A percentile compares a stretch with the other conserved stretches of the same genome.
Conservation (phyloP, 2,797 vertebrate species). For the Chanos chanos region DNA sequence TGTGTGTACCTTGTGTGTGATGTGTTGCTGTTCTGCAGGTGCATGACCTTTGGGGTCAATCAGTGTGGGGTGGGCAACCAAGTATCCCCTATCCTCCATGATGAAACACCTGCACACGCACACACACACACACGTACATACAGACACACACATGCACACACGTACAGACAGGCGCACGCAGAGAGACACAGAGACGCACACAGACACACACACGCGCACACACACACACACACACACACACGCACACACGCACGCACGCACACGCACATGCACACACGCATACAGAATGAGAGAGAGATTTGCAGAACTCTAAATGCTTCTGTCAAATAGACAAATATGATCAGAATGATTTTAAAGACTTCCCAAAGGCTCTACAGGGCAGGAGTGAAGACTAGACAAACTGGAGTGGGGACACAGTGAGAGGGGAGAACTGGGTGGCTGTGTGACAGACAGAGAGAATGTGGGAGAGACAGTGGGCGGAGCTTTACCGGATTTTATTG, state of each 20-base stretch:
- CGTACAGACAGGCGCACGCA: constrained; percentile 16
- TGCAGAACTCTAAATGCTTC: too few species aligned
- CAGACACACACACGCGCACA: neutral
- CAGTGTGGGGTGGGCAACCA: constrained; percentile 95
- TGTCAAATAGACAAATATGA: too few species aligned
- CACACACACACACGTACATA: neutral
- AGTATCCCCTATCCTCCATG: constrained; percentile 97
- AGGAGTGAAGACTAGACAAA: neutral
- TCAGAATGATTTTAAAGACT: too few species aligned
- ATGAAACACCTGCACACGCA: constrained; percentile 87
- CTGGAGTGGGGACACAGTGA: neutral
- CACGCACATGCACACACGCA: constrained; percentile 20
- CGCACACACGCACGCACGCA: constrained; percentile 25
- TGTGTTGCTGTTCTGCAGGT: constrained; percentile 96
- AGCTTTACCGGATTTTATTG: constrained; percentile 88
- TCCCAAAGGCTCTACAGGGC: neutral
- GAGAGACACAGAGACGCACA: constrained; percentile 30
- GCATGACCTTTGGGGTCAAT: constrained; percentile 98
- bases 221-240: constrained; percentile 12
- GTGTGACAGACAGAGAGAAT: too few species aligned
- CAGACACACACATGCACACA: constrained; percentile 12
- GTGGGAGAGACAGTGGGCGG: neutral
- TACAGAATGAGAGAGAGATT: constrained; percentile 11
- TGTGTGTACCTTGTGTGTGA: constrained; percentile 90
- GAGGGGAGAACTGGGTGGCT: too few species aligned